Evolutionary conservation across 2,113 vertebrate species (phyloP).

Genomic region (Phaetusa simplex): DNA sequence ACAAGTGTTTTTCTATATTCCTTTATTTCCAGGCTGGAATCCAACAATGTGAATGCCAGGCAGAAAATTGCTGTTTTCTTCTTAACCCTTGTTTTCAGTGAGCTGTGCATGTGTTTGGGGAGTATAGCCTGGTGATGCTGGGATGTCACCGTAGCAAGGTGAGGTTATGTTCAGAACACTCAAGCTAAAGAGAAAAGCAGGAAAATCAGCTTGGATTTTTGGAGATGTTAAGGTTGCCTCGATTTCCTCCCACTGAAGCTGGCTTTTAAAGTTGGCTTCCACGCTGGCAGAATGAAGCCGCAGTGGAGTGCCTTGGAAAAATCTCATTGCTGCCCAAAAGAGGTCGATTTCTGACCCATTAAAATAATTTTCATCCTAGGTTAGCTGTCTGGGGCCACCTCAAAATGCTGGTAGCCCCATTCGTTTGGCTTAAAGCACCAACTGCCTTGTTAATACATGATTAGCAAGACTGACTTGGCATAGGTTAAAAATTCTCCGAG

Average conservation of each 20-base stretch:
- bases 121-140: background rate
- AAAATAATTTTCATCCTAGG: background rate
- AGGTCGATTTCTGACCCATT: background rate
- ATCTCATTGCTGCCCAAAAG: background rate
- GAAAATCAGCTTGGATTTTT: background rate
- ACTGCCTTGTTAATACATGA: background rate
- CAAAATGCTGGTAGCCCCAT: background rate
- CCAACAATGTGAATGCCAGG: background rate
- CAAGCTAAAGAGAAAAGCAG: background rate
- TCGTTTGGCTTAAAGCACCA: background rate
- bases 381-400: background rate
- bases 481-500: background rate
- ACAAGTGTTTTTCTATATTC: conserved; percentile 51
- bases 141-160: background rate
- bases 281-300: background rate
- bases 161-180: background rate
- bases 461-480: background rate
- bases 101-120: background rate
- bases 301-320: background rate
- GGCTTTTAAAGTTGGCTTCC: background rate
- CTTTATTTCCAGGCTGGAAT: conserved; percentile 39
- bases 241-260: background rate
- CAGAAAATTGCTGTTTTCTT: background rate
- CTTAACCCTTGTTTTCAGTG: background rate
- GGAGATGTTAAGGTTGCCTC: background rate